Evolutionary conservation across 2,113 vertebrate species (phyloP).

Genomic region (Seriola quinqueradiata): DNA sequence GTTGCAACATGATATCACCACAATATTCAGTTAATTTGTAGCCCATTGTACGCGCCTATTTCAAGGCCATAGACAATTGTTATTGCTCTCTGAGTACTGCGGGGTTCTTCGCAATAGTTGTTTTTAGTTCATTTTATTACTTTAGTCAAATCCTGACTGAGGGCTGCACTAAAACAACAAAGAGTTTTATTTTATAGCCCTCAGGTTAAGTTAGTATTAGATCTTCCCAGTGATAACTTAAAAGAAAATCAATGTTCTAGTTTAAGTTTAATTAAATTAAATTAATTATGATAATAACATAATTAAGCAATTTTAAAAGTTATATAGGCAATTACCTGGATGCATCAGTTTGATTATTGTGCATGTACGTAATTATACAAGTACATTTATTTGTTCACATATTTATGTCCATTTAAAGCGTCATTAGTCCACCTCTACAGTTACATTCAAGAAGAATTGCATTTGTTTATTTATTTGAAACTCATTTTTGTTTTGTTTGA

Average conservation of each 20-base stretch:
- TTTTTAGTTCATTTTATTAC: not conserved
- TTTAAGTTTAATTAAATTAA: no score
- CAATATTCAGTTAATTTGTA: not conserved
- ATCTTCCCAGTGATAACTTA: not conserved
- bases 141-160: not conserved
- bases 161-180: not conserved
- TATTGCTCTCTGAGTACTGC: not conserved
- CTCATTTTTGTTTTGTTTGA: not conserved
- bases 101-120: not conserved
- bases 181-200: not conserved
- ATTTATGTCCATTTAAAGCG: not conserved
- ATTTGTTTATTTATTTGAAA: not conserved
- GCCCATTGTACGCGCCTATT: not conserved
- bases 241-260: not conserved
- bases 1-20: not conserved
- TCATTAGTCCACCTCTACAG: not conserved
- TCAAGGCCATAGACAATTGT: not conserved
- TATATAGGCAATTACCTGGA: no score
- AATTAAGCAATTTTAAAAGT: no score
- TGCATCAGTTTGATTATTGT: not conserved
- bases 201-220: not conserved
- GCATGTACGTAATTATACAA: not conserved
- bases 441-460: not conserved
- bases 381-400: not conserved
- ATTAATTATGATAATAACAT: no score